phyloP scores from a whole-genome alignment of 1,140 invertebrate genomes.

The Coboldia fuscipes region DNA sequence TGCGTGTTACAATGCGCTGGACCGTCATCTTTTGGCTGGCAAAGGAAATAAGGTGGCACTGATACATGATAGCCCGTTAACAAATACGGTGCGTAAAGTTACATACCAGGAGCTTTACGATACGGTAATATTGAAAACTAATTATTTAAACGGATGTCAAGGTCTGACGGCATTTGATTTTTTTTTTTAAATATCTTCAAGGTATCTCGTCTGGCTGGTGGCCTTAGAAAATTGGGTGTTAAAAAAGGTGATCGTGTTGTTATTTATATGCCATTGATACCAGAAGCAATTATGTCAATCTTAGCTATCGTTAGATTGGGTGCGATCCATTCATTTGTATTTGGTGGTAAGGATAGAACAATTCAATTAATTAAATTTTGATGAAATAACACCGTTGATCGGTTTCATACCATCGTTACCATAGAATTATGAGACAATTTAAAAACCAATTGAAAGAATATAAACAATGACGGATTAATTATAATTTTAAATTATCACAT shows the following conservation, averaged over 20 bases:
- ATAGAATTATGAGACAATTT: no score
- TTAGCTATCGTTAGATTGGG: conserved; percentile 61
- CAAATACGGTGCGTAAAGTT: conserved; percentile 44
- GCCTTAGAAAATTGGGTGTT: conserved; percentile 47
- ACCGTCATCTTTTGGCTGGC: conserved; percentile 66
- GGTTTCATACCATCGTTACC: no score
- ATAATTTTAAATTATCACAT: no score
- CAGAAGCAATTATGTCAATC: conserved; percentile 70
- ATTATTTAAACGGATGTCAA: background rate
- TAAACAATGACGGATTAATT: no score
- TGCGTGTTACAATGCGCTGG: conserved; percentile 81
- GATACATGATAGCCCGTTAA: conserved; percentile 78
- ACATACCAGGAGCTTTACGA: conserved; percentile 64
- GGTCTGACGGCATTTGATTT: conserved; percentile 3
- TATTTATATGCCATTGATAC: conserved; percentile 83
- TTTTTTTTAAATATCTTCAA: conserved; percentile 12
- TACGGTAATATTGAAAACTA: conserved; percentile 27
- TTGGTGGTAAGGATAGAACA: conserved; percentile 41
- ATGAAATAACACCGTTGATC: no score
- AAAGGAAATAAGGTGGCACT: conserved; percentile 57
- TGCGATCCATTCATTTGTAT: conserved; percentile 71
- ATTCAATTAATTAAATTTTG: background rate
- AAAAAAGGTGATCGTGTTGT: conserved; percentile 47
- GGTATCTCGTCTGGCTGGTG: conserved; percentile 57
- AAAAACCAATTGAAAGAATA: no score